A percentile compares a stretch with the other conserved stretches of the same genome.
These are phyloP conservation scores for Streblospio benedicti DNA, from an alignment of 1,140 invertebrate genomes.

Conservation along the genomic window DNA sequence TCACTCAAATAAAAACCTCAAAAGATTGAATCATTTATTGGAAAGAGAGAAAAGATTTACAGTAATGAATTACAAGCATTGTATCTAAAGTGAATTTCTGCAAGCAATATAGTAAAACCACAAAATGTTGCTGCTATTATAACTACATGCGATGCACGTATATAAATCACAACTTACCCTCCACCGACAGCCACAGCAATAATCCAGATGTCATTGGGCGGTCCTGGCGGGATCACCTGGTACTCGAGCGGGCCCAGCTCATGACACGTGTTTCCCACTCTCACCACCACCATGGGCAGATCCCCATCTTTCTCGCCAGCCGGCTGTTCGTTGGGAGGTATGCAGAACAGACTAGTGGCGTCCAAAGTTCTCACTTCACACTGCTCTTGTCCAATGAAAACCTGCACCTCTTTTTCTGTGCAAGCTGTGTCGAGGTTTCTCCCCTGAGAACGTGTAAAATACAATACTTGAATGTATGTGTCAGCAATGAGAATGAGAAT, in stretches of 20 bases:
- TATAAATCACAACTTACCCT: too few relatives aligned
- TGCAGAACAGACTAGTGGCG: constrained; percentile 75
- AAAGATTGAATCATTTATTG: too few relatives aligned
- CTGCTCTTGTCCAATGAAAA: constrained; percentile 75
- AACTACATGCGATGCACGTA: too few relatives aligned
- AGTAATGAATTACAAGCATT: too few relatives aligned
- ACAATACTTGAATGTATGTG: constrained; percentile 7
- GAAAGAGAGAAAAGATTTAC: too few relatives aligned
- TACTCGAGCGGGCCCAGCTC: constrained; percentile 78
- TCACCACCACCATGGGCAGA: constrained; percentile 39
- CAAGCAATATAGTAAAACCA: too few relatives aligned
- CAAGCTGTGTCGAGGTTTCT: constrained; percentile 82
- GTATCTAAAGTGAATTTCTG: too few relatives aligned
- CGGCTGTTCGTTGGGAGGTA: constrained; percentile 59
- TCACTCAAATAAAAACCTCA: too few relatives aligned
- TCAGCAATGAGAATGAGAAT: neutral
- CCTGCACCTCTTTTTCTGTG: constrained; percentile 84
- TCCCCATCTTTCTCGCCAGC: constrained; percentile 52
- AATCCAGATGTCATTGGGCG: constrained; percentile 44
- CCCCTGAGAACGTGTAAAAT: constrained; percentile 50
- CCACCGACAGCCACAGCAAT: constrained; percentile 60
- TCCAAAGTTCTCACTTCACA: constrained; percentile 91
- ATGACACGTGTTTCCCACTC: constrained; percentile 78
- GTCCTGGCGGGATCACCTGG: constrained; percentile 75
- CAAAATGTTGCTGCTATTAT: too few relatives aligned